Evolutionary conservation across 2,113 vertebrate genomes (phyloP).

Genomic region (Charina bottae): DNA sequence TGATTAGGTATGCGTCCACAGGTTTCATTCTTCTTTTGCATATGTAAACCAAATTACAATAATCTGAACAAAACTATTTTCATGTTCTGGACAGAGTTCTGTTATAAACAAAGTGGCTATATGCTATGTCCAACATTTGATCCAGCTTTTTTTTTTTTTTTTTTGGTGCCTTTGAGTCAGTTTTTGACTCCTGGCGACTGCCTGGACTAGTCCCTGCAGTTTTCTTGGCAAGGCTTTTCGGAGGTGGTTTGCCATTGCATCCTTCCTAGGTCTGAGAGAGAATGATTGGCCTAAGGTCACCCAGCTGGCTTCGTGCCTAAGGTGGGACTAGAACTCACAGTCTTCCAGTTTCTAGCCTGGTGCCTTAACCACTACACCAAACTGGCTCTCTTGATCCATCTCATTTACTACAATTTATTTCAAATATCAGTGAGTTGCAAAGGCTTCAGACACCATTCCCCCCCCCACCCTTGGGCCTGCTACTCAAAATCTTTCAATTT

Average conservation of each 20-base stretch:
- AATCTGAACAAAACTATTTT: neutral
- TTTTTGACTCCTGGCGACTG: neutral
- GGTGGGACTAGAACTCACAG: neutral
- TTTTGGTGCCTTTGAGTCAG: neutral
- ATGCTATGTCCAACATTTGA: neutral
- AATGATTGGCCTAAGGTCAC: neutral
- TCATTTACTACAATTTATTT: neutral
- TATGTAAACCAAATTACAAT: neutral
- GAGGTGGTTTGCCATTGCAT: neutral
- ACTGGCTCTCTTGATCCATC: neutral
- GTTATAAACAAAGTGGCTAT: neutral
- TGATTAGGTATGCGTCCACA: neutral
- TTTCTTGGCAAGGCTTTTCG: neutral
- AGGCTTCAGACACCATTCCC: neutral
- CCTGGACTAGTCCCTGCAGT: neutral
- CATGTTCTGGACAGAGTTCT: neutral
- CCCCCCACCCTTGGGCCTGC: neutral
- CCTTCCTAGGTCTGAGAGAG: neutral
- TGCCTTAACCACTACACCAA: neutral
- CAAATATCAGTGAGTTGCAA: neutral
- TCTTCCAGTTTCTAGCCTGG: neutral
- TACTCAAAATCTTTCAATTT: neutral
- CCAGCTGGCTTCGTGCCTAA: neutral
- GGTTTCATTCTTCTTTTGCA: neutral
- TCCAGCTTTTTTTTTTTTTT: neutral